Evolutionary conservation across 2,797 vertebrate species (phyloP).

Genomic region (Brachymystax lenok): DNA sequence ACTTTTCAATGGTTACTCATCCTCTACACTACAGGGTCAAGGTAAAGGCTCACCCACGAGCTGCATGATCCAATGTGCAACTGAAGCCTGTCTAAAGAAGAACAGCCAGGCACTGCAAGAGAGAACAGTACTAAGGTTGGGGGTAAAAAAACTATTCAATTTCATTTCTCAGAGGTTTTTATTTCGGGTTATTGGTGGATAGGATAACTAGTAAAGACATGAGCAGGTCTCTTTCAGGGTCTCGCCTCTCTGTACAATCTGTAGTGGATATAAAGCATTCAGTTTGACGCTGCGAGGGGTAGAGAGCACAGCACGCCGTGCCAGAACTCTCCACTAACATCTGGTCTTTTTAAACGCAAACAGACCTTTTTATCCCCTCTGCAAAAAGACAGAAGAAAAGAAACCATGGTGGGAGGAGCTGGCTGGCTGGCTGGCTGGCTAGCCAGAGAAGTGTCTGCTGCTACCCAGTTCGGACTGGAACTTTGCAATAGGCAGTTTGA

Average conservation of each 20-base stretch:
- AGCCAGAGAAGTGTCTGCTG: slow-evolving; percentile 7
- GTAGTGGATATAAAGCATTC: background rate
- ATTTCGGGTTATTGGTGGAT: background rate
- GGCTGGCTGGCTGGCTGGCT: slow-evolving; percentile 6
- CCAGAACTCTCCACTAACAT: slow-evolving; percentile 45
- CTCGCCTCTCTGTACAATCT: slow-evolving; percentile 10
- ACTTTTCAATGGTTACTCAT: background rate
- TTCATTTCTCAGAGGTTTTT: background rate
- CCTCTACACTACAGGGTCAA: background rate
- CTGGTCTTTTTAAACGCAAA: slow-evolving; percentile 49
- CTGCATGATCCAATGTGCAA: background rate
- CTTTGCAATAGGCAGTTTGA: slow-evolving; percentile 30
- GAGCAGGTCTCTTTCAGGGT: slow-evolving; percentile 6
- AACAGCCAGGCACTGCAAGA: background rate
- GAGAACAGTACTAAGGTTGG: background rate
- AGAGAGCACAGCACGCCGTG: background rate
- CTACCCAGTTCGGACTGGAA: slow-evolving; percentile 32
- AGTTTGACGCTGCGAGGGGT: slow-evolving; percentile 8
- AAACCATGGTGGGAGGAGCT: slow-evolving; percentile 14
- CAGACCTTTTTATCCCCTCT: slow-evolving; percentile 20
- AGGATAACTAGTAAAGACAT: background rate
- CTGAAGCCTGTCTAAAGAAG: background rate
- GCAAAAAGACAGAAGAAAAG: slow-evolving; percentile 25
- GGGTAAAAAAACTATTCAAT: background rate
- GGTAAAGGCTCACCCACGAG: background rate